Evolutionary conservation across 2,113 vertebrate species (phyloP), one percentile per base, ranked within the genome.

Genomic region (Thunnus thynnus): DNA sequence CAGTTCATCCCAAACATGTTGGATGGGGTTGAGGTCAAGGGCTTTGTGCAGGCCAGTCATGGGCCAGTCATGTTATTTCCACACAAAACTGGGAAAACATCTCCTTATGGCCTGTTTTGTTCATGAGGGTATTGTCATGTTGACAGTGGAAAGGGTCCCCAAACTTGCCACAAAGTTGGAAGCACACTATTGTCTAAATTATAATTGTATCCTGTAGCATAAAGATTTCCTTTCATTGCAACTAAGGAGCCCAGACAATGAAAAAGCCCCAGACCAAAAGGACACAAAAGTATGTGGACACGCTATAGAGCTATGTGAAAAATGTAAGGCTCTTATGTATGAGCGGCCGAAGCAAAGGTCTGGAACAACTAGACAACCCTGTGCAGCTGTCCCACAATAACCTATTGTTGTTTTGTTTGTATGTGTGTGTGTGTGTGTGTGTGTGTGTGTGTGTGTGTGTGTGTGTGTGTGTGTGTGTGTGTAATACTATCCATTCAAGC

Each of bases 331-430:
- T 67, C 67, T 57, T 17, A 44, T 8, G 41, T 22, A n/a, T 47
- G 25, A 80, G 63, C 54, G 41, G 62, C 66, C 80, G 32, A 76
- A 20, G 47, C n/a, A 72, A 75, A 76, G 64, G 57, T 62, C 56
- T 25, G 36, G 41, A 63, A 46, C 48, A 85, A 70, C 13, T 20
- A 76, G 72, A 83, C 1, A 2, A 16, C 17, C 7, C 48, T 77
- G 69, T 57, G 57, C 76, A 76, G 69, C 67, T 61, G 58, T 57
- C 32, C 7, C 55, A 86, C 76, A 83, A 79, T 76, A 73, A 78
- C 25, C 72, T 55, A 71, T 76, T 86, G 67, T 86, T 63, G 17
- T 64, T 63, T 41, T 25, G 32, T 13, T 10, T 69, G 44, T 60
- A 74, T 63, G 50, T 25, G 32, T 13, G 13, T 69, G 44, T 60